Base-by-base conservation (phyloP, 92 coral and sea anemone species). In the Porites cylindrica region DNA sequence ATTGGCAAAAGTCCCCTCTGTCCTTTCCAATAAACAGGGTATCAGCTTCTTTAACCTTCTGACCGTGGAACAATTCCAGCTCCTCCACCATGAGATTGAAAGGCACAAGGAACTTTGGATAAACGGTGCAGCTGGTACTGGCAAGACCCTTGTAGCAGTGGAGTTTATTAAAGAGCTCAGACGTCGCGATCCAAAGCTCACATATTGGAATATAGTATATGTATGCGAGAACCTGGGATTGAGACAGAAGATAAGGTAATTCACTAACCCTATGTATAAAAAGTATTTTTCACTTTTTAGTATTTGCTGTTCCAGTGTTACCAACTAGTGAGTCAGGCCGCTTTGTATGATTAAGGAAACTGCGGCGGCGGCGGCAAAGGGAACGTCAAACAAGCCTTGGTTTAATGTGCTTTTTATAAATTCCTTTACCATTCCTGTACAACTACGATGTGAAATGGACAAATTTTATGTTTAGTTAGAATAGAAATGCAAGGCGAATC, bases 141-240 rank as follows among this genome's bases (percentile, higher is more conserved):
- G 88, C 2, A 84, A 84, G 43, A 85, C 89, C 8, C 11, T 51
- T 29, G 89, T 85, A 8, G 83, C 89, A 5, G 66, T 53, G 10
- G 88, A 77, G 23, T 84, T 84, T 32, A 75, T 75, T 29, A 51
- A 19, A 23, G 69, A 62, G 14, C 32, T 85, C 3, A 51, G 19
- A 12, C 66, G 16, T 4, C 69, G 53, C 1, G 62, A 85, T 10
- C 20, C 66, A 5, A 7, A 6, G 51, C 77, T 76, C 18, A 4
- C 50, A 76, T 10, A 14, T 26, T 26, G 29, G 29, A 1, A 61
- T 21, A 77, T 85, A 5, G 52, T 85, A 5, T 85, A 50, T 11
- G 56, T 85, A 8, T 85, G 89, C 23, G 89, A 85, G 66, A 85
- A 85, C 65, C 56, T 1, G 9, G 89, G 89, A 14, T 26, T 85